Conservation (phyloP, 2,797 vertebrate genomes). For the Varecia variegata region DNA sequence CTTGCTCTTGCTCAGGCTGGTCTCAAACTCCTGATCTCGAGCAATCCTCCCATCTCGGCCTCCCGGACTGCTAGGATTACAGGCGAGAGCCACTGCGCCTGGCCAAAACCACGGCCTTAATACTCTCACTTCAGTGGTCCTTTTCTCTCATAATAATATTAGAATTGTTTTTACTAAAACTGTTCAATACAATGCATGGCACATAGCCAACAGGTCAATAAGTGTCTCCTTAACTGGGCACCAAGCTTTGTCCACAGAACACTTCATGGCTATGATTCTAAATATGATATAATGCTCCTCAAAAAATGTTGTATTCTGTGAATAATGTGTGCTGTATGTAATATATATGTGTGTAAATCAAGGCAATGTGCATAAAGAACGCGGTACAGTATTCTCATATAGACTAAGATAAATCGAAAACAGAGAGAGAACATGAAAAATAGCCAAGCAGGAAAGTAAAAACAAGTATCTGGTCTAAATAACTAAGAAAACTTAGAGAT, state of each 20-base stretch:
- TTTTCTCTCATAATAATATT: background rate
- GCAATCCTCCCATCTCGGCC: no score
- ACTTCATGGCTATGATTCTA: background rate
- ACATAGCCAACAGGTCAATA: background rate
- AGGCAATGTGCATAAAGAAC: background rate
- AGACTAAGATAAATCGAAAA: background rate
- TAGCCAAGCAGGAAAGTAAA: background rate
- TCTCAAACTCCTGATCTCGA: no score
- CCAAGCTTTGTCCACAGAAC: background rate
- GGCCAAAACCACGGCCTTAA: background rate
- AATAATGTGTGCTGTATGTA: background rate
- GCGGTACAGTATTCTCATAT: background rate
- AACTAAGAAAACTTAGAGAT: background rate
- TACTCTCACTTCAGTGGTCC: background rate
- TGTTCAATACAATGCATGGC: background rate
- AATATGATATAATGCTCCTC: background rate
- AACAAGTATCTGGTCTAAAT: background rate
- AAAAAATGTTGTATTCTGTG: background rate
- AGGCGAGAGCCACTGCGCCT: no score
- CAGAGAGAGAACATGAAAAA: background rate
- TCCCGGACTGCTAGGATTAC: no score
- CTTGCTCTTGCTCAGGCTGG: no score
- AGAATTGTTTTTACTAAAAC: background rate
- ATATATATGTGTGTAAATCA: background rate
- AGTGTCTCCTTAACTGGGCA: background rate